phyloP scores from a whole-genome alignment of 1,140 invertebrate species.

The Mactra quadrangularis region DNA sequence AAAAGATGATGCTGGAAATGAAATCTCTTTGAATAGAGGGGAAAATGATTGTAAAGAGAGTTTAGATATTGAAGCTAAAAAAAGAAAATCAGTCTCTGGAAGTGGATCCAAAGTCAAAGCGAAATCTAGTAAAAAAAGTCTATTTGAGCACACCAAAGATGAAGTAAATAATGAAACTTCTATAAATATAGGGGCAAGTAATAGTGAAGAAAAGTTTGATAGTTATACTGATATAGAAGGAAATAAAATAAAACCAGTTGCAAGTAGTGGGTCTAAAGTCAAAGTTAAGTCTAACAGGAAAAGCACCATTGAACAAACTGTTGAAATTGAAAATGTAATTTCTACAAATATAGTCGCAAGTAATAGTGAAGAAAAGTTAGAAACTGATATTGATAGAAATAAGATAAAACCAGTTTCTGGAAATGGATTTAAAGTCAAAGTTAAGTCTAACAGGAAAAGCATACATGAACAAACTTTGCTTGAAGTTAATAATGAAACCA shows the following conservation, averaged over 20 bases:
- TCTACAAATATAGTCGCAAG: no score
- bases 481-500: neutral
- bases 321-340: constrained; percentile 10
- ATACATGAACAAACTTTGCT: neutral
- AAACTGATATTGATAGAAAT: no score
- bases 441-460: neutral
- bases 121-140: neutral
- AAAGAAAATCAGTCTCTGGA: neutral
- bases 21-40: neutral
- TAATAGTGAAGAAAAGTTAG: no score
- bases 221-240: no score
- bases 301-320: neutral
- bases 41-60: no score
- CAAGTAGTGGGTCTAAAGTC: no score
- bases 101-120: no score
- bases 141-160: neutral
- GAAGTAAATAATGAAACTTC: neutral
- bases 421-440: no score
- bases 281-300: no score
- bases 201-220: no score
- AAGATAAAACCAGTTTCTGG: neutral
- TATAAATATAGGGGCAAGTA: neutral
- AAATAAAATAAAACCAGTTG: no score
- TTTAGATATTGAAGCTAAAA: no score
- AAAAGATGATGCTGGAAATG: constrained; percentile 1